Conservation (phyloP, 2,888 invertebrate species). For the Scaptomyza tumidula region DNA sequence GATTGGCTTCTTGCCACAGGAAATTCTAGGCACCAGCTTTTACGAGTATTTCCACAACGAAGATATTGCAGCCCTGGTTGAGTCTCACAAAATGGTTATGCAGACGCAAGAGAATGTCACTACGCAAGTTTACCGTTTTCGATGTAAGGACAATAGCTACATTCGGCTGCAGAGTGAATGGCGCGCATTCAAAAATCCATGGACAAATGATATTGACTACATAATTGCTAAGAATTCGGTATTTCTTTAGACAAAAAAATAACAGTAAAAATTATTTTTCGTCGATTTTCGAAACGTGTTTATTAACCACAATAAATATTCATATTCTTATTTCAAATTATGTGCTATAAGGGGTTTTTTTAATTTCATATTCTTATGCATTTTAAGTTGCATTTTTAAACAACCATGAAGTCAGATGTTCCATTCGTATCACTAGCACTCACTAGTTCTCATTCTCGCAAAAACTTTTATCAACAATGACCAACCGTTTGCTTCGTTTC, state of each 20-base stretch:
- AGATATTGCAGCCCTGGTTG: constrained; percentile 91
- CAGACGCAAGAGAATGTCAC: constrained; percentile 87
- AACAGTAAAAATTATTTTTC: constrained; percentile 6
- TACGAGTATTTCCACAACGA: constrained; percentile 96
- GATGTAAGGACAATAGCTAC: constrained; percentile 91
- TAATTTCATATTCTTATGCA: too few relatives aligned
- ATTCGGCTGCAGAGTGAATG: constrained; percentile 91
- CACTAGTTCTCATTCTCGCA: constrained; percentile 1
- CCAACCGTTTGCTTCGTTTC: constrained; percentile 12
- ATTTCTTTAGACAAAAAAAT: constrained; percentile 85
- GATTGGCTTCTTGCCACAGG: constrained; percentile 96
- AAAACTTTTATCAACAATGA: constrained; percentile 47
- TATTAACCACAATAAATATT: constrained; percentile 10
- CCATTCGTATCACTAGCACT: neutral
- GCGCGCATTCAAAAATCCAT: constrained; percentile 96
- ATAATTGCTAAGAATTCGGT: constrained; percentile 94
- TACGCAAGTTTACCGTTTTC: constrained; percentile 91
- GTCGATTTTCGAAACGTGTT: constrained; percentile 1
- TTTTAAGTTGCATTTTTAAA: neutral
- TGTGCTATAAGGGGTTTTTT: too few relatives aligned
- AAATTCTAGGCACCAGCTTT: constrained; percentile 95
- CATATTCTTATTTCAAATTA: constrained; percentile 1
- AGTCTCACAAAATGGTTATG: constrained; percentile 92
- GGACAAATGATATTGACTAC: constrained; percentile 97
- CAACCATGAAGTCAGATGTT: neutral